A percentile compares a stretch with the other conserved stretches of the same genome.
phyloP scores from a whole-genome alignment of 2,888 invertebrate genomes.

The Rhamphomyia laevipes region DNA sequence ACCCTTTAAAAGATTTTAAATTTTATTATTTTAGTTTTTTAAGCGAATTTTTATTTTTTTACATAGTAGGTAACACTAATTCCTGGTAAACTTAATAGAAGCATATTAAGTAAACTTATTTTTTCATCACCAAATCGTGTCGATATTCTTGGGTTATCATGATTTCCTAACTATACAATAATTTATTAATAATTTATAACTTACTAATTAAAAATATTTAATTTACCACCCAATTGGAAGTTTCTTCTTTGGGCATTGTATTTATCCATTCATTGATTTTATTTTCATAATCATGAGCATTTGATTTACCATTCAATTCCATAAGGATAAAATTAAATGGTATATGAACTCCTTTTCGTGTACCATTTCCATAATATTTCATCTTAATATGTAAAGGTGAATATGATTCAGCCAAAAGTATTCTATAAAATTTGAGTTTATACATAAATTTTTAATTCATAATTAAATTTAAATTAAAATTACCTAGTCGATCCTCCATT shows the following conservation, averaged over 20 bases:
- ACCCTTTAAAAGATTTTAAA: slow-evolving; percentile 34
- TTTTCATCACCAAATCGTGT: slow-evolving; percentile 50
- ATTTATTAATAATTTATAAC: not conserved
- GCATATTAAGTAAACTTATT: slow-evolving; percentile 54
- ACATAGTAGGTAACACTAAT: slow-evolving; percentile 69
- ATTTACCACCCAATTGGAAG: slow-evolving; percentile 51
- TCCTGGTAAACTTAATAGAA: slow-evolving; percentile 62
- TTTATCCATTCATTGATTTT: slow-evolving; percentile 43
- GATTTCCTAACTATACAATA: slow-evolving; percentile 42
- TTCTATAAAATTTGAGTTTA: slow-evolving; percentile 27
- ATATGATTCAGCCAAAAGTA: slow-evolving; percentile 46
- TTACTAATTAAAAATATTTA: not conserved
- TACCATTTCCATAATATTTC: slow-evolving; percentile 41
- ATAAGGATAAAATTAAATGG: slow-evolving; percentile 50
- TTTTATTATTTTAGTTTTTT: not conserved
- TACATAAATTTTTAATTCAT: not conserved
- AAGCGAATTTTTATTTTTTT: slow-evolving; percentile 1
- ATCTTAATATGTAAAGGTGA: slow-evolving; percentile 40
- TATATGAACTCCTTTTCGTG: slow-evolving; percentile 39
- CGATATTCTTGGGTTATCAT: slow-evolving; percentile 50
- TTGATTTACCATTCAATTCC: slow-evolving; percentile 37
- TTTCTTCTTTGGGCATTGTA: slow-evolving; percentile 40
- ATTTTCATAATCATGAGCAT: slow-evolving; percentile 39
- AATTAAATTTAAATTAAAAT: slow-evolving; percentile 1
- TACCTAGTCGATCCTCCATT: slow-evolving; percentile 31